Evolutionary conservation across 2,888 invertebrate species (phyloP), one percentile per base, ranked within the genome.

Genomic region (Eilema caniola): DNA sequence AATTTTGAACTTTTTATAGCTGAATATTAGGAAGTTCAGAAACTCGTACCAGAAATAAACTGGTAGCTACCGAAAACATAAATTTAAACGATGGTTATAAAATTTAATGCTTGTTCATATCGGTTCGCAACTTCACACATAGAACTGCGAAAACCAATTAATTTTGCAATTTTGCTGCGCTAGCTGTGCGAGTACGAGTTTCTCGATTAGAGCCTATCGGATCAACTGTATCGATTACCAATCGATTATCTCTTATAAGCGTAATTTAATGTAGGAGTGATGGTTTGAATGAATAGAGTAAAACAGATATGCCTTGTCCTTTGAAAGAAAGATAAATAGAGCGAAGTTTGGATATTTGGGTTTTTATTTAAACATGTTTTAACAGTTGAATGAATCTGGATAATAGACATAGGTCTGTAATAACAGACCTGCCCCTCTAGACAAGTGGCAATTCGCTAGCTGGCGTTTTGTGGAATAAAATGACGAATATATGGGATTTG

Each of bases 41-140:
- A 16, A 33, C 24, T 37, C 60, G 25, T 62, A 23, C 4, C 25
- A 12, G 37, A 68, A 3, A 68, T 68, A 62, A 62, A 31, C 62
- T 23, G 33, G 16, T 31, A 56, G 56, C 67, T 62, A 62, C n/a
- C 53, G 20, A 33, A 62, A 68, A 56, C 67, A 61, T 62, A 14
- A 53, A 56, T 62, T 53, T 68, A 28, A 68, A 57, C 11, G 23
- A 25, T n/a, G 47, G 59, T 60, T 57, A 53, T 69, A 64, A 66
- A 70, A 66, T 70, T 76, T 70, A 71, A 73, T 62, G 65, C 37
- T 31, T 37, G 25, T 64, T 64, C 47, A 76, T 71, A 68, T 65
- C 61, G 28, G n/a, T 69, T 80, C 65, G 59, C 74, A 78, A 78
- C 70, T 80, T 79, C 76, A 74, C 80, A 80, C 78, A 69, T 64